phyloP scores from a whole-genome alignment of 2,797 vertebrate species.

The Pipistrellus pipistrellus region DNA sequence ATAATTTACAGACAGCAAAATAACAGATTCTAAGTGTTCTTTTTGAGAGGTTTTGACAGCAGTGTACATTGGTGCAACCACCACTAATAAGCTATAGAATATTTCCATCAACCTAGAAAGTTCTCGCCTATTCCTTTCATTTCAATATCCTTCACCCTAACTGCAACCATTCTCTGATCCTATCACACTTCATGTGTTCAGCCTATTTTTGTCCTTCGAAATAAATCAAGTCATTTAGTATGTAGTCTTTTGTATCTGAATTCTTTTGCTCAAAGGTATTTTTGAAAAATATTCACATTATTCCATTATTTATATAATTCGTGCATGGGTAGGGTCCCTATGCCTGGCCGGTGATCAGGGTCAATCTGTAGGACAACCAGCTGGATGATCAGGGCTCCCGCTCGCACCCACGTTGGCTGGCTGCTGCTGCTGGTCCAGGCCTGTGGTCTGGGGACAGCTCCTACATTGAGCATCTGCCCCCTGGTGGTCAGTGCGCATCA shows the following conservation, averaged over 20 bases:
- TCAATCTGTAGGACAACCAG: no score
- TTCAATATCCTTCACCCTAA: neutral
- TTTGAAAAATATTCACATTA: neutral
- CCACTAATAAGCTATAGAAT: neutral
- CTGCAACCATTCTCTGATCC: neutral
- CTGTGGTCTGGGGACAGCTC: no score
- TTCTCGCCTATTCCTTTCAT: neutral
- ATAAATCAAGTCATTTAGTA: neutral
- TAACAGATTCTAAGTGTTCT: slow-evolving; percentile 40
- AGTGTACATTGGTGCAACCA: neutral
- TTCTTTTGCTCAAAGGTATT: neutral
- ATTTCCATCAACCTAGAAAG: neutral
- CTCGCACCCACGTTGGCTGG: no score
- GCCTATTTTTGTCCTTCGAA: slow-evolving; percentile 22
- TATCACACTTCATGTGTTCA: neutral
- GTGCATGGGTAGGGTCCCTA: no score
- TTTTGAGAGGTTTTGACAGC: slow-evolving; percentile 11
- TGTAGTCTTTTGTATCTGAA: slow-evolving; percentile 2
- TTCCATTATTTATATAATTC: no score
- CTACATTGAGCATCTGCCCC: no score
- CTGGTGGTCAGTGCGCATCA: no score
- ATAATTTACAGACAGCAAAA: slow-evolving; percentile 36
- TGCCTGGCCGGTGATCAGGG: no score
- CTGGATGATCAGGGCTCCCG: no score
- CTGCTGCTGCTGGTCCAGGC: no score